These are phyloP conservation scores for Drosophila barbarae DNA, from an alignment of 2,888 invertebrate genomes.

Conservation along the genomic window DNA sequence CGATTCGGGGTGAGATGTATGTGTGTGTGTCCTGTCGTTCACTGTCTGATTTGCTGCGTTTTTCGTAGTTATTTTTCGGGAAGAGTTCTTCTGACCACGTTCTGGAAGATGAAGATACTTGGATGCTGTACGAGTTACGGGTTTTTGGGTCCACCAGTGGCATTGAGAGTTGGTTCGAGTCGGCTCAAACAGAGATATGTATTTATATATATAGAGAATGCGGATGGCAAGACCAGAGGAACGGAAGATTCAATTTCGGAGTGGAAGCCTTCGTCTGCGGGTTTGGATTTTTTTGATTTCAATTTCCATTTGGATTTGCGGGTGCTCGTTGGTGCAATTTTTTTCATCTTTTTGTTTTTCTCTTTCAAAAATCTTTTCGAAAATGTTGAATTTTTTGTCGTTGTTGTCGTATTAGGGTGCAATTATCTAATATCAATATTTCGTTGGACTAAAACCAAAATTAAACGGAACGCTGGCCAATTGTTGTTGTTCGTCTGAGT, in stretches of 20 bases:
- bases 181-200: slow-evolving; percentile 17
- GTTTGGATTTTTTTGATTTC: slow-evolving; percentile 10
- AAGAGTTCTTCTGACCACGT: slow-evolving; percentile 42
- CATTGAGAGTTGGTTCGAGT: slow-evolving; percentile 61
- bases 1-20: slow-evolving; percentile 42
- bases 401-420: slow-evolving; percentile 38
- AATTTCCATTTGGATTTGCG: slow-evolving; percentile 6
- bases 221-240: slow-evolving; percentile 46
- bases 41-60: slow-evolving; percentile 41
- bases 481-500: slow-evolving; percentile 44
- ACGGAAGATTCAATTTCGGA: slow-evolving; percentile 56
- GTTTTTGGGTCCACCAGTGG: slow-evolving; percentile 64
- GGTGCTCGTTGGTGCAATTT: slow-evolving; percentile 28
- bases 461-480: slow-evolving; percentile 55
- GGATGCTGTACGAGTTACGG: slow-evolving; percentile 26
- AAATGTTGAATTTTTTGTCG: slow-evolving; percentile 26
- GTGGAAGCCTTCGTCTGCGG: slow-evolving; percentile 53
- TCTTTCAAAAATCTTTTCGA: slow-evolving; percentile 36
- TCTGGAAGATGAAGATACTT: slow-evolving; percentile 55
- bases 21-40: slow-evolving; percentile 29
- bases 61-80: slow-evolving; percentile 22
- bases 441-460: slow-evolving; percentile 40
- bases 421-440: slow-evolving; percentile 62
- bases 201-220: slow-evolving; percentile 20
- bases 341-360: slow-evolving; percentile 2